Conservation (phyloP, 2,888 invertebrate species). For the Ochropacha duplaris region DNA sequence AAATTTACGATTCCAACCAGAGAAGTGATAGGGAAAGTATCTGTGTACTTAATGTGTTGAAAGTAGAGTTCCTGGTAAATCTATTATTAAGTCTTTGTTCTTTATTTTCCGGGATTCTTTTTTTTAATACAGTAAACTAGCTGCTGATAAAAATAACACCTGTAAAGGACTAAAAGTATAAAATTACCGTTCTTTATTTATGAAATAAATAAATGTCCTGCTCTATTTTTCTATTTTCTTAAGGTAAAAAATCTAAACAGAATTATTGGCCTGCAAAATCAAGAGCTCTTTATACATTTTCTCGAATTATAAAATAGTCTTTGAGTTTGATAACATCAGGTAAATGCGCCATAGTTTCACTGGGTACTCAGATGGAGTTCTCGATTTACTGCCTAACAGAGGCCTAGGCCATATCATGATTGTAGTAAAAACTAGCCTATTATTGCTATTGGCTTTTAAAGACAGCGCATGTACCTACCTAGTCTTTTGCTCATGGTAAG, state of each 20-base stretch:
- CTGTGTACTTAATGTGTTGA: constrained; percentile 27
- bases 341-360: background rate
- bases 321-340: background rate
- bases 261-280: too few species aligned
- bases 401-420: background rate
- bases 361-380: background rate
- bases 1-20: constrained; percentile 44
- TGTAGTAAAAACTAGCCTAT: background rate
- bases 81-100: background rate
- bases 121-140: too few species aligned
- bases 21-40: constrained; percentile 41
- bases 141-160: background rate
- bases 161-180: too few species aligned
- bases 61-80: background rate
- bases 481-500: too few species aligned
- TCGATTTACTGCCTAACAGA: background rate
- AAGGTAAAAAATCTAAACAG: too few species aligned
- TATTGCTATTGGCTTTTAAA: background rate
- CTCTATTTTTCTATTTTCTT: too few species aligned
- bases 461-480: too few species aligned
- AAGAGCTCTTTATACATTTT: constrained; percentile 12
- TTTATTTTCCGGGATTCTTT: too few species aligned
- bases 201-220: too few species aligned
- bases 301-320: constrained; percentile 5
- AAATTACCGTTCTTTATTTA: too few species aligned